phyloP scores from a whole-genome alignment of 2,888 invertebrate genomes.

The Fabriciana adippe region DNA sequence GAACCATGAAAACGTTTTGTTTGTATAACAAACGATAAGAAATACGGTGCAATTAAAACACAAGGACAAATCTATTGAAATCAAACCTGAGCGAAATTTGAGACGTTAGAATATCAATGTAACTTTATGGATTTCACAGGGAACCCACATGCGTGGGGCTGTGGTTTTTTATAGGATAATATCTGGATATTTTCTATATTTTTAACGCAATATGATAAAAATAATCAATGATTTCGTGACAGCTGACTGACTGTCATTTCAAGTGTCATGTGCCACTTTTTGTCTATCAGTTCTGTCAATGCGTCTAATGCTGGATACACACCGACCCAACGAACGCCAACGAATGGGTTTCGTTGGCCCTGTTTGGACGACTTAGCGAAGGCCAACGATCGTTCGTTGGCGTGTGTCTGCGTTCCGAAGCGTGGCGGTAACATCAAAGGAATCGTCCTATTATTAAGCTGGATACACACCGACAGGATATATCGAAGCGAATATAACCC shows the following conservation, averaged over 20 bases:
- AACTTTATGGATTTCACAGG: slow-evolving; percentile 17
- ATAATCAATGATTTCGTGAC: slow-evolving; percentile 39
- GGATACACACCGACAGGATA: no score
- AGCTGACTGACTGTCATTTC: slow-evolving; percentile 28
- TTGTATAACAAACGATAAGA: slow-evolving; percentile 65
- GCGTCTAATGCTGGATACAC: no score
- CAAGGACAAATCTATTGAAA: slow-evolving; percentile 56
- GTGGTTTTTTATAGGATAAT: slow-evolving; percentile 33
- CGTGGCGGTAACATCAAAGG: no score
- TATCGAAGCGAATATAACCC: no score
- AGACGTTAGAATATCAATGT: slow-evolving; percentile 2
- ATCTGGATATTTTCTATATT: slow-evolving; percentile 30
- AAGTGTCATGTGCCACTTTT: not conserved
- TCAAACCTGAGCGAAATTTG: slow-evolving; percentile 47
- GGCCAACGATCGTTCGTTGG: no score
- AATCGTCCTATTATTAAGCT: no score
- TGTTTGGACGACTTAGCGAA: no score
- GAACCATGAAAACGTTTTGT: slow-evolving; percentile 58
- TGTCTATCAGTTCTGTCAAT: not conserved
- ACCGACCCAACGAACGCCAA: no score
- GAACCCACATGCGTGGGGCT: slow-evolving; percentile 35
- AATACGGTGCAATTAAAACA: slow-evolving; percentile 43
- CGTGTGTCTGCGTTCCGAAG: no score
- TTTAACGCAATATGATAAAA: slow-evolving; percentile 40
- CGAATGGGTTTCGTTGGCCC: no score